These are phyloP conservation scores for Lasioglossum figueresi DNA, from an alignment of 2,888 invertebrate genomes.

Conservation along the genomic window DNA sequence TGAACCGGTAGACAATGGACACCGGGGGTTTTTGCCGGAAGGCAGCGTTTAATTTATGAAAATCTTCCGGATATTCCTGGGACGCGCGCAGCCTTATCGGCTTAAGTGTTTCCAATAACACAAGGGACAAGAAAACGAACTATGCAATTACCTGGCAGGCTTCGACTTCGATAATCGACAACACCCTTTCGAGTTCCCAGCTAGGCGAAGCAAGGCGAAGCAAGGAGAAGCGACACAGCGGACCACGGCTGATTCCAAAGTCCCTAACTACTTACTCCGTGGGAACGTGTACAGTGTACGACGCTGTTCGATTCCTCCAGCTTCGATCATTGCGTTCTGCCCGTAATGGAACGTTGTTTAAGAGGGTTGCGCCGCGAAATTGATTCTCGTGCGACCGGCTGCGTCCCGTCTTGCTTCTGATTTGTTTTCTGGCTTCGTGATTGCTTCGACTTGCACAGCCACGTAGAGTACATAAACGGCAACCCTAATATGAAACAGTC, in stretches of 20 bases:
- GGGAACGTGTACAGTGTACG: constrained; percentile 62
- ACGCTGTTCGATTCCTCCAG: constrained; percentile 48
- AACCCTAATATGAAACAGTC: constrained; percentile 10
- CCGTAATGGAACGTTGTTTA: constrained; percentile 51
- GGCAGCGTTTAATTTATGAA: constrained; percentile 43
- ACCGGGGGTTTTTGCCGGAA: background rate
- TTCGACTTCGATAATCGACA: constrained; percentile 73
- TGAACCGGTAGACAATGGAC: background rate
- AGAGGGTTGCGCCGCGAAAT: constrained; percentile 35
- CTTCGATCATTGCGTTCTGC: constrained; percentile 63
- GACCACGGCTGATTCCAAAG: constrained; percentile 59
- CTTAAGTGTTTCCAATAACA: constrained; percentile 67
- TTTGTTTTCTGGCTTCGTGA: constrained; percentile 10
- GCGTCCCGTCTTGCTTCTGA: background rate
- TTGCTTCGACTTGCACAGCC: constrained; percentile 12
- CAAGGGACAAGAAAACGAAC: constrained; percentile 69
- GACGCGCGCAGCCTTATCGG: constrained; percentile 48
- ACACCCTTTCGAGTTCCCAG: constrained; percentile 67
- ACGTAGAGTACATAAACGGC: constrained; percentile 4
- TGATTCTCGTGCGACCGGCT: constrained; percentile 33
- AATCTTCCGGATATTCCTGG: constrained; percentile 23
- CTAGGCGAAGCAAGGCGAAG: background rate
- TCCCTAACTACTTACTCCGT: constrained; percentile 67
- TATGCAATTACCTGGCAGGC: constrained; percentile 72
- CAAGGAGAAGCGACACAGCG: constrained; percentile 28